These are phyloP conservation scores for Borostomias antarcticus DNA, from an alignment of 2,797 vertebrate genomes.

Conservation along the genomic window DNA sequence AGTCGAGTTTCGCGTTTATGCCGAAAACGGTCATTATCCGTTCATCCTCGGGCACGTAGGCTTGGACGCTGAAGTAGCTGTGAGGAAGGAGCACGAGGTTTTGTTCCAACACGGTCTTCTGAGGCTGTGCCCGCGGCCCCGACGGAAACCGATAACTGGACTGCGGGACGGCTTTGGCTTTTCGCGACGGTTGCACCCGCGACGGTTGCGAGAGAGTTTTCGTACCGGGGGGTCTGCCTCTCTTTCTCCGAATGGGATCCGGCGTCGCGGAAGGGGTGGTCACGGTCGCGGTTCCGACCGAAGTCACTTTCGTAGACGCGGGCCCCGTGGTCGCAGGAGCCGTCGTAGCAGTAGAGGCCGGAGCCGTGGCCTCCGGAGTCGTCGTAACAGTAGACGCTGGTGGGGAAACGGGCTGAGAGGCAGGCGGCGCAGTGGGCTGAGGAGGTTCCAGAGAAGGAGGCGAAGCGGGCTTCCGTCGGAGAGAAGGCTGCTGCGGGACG, in stretches of 20 bases:
- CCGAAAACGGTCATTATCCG: background rate
- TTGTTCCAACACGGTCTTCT: background rate
- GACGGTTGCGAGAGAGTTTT: background rate
- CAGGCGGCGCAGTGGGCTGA: background rate
- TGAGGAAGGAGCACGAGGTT: background rate
- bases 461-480: too few relatives aligned
- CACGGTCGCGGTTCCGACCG: background rate
- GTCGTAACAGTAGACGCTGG: background rate
- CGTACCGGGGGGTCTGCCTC: background rate
- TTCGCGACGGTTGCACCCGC: background rate
- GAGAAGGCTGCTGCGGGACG: background rate
- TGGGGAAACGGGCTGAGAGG: background rate
- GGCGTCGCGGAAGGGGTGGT: background rate
- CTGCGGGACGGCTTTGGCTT: constrained; percentile 1
- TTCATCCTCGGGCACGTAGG: background rate
- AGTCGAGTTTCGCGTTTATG: background rate
- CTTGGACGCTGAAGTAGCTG: background rate
- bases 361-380: too few relatives aligned
- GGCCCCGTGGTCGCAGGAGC: background rate
- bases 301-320: too few relatives aligned
- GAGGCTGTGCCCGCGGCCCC: background rate
- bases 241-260: background rate
- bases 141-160: background rate
- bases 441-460: background rate
- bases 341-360: background rate